Evolutionary conservation across 2,888 invertebrate species (phyloP), one percentile per base, ranked within the genome.

Genomic region (Hofmannophila pseudospretella): DNA sequence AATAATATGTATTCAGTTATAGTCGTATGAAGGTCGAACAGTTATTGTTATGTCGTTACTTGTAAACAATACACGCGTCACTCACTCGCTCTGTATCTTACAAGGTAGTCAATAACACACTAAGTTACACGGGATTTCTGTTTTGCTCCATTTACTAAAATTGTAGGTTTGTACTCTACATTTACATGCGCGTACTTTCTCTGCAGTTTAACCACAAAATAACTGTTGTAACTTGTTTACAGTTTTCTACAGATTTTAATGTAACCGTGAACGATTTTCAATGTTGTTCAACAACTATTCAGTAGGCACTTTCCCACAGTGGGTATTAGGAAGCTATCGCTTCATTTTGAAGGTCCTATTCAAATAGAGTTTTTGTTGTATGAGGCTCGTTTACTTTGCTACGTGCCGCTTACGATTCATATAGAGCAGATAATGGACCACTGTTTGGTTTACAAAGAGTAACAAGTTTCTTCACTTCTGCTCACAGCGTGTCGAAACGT

Each of bases 61-160:
- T 19, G 35, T 34, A 27, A 29, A 29, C 36, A 28, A 34, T 30
- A 34, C 35, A 36, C 29, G 31, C 32, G 32, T 36, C 38, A 33
- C 41, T 39, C 39, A 35, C 29, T 28, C 35, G n/a, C 26, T 23
- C 14, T 30, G 33, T 38, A 22, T 36, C 39, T 39, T 33, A 26
- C 35, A 27, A 44, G 38, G 38, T 41, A 36, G 16, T 35, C 20
- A 29, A 37, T 32, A 14, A n/a, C 8, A 16, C 25, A 33, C 14
- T 8, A 42, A 51, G 40, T 53, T 47, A 50, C 54, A 53, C 51
- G 55, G 60, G 63, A 63, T 54, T 63, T 61, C 51, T 61, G 60
- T 51, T 68, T 60, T 73, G 71, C 71, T 78, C 70, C 55, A 71
- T 73, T 78, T 73, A 52, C 50, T 57, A 52, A 67, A 72, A 74